A percentile compares a stretch with the other conserved stretches of the same genome.
These are phyloP conservation scores for Tribolium castaneum DNA, from an alignment of 1,140 invertebrate species.

Conservation along the genomic window DNA sequence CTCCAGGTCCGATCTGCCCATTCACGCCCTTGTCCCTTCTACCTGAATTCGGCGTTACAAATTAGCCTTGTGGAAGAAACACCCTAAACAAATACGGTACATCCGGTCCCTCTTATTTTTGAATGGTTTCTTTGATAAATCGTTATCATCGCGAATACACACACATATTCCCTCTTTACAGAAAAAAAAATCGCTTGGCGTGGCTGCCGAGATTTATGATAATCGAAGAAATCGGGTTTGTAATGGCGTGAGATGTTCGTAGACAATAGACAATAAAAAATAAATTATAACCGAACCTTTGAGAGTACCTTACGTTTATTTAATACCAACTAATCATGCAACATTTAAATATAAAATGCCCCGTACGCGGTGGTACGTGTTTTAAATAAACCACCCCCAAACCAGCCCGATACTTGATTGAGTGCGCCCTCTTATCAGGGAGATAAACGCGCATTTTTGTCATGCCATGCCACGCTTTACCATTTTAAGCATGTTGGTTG, in stretches of 20 bases:
- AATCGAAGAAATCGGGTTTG: slow-evolving; percentile 59
- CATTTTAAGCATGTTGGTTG: slow-evolving; percentile 55
- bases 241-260: slow-evolving; percentile 61
- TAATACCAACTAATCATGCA: slow-evolving; percentile 65
- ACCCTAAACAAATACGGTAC: slow-evolving; percentile 50
- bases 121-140: slow-evolving; percentile 46
- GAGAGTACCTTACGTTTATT: slow-evolving; percentile 63
- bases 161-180: neutral
- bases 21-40: slow-evolving; percentile 32
- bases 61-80: slow-evolving; percentile 47
- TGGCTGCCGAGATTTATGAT: slow-evolving; percentile 54
- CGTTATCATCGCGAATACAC: slow-evolving; percentile 24
- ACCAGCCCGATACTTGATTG: slow-evolving; percentile 33
- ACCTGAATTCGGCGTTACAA: slow-evolving; percentile 54
- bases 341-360: slow-evolving; percentile 64
- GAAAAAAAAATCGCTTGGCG: slow-evolving; percentile 12
- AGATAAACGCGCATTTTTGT: slow-evolving; percentile 27
- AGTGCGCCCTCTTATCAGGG: slow-evolving; percentile 30
- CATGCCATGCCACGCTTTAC: neutral
- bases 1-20: neutral
- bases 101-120: slow-evolving; percentile 45
- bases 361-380: slow-evolving; percentile 60
- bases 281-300: slow-evolving; percentile 63
- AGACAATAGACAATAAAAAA: slow-evolving; percentile 62
- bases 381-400: slow-evolving; percentile 37